Evolutionary conservation across 2,797 vertebrate genomes (phyloP).

Genomic region (Epinephelus awoara): DNA sequence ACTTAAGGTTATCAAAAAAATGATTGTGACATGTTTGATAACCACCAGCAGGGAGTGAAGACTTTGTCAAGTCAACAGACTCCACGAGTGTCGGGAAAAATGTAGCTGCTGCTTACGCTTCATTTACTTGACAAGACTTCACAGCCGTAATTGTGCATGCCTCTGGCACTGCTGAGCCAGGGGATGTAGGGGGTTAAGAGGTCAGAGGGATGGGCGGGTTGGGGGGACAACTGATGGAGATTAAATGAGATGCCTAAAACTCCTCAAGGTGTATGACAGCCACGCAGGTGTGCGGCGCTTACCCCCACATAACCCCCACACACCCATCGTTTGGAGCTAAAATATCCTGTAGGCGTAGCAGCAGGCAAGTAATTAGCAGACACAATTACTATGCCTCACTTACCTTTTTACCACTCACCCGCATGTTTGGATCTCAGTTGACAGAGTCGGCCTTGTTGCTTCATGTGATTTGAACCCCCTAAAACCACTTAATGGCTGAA

Average conservation of each 20-base stretch:
- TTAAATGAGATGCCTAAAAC: constrained; percentile 70
- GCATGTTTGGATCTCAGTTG: constrained; percentile 43
- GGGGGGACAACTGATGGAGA: constrained; percentile 58
- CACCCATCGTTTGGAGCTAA: constrained; percentile 55
- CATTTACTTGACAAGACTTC: constrained; percentile 73
- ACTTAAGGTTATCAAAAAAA: constrained; percentile 12
- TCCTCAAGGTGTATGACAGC: constrained; percentile 61
- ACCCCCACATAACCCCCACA: constrained; percentile 62
- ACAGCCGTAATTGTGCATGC: constrained; percentile 65
- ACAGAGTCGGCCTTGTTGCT: constrained; percentile 42
- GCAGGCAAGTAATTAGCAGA: constrained; percentile 69
- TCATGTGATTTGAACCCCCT: constrained; percentile 13
- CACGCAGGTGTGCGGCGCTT: constrained; percentile 78
- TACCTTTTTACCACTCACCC: constrained; percentile 50
- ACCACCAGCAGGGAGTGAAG: constrained; percentile 28
- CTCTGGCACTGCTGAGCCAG: constrained; percentile 69
- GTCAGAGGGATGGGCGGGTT: constrained; percentile 62
- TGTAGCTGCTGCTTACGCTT: constrained; percentile 51
- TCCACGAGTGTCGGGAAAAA: constrained; percentile 50
- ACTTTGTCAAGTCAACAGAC: constrained; percentile 30
- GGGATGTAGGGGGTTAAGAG: constrained; percentile 70
- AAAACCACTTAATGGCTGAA: constrained; percentile 20
- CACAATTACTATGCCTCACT: constrained; percentile 69
- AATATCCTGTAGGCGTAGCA: constrained; percentile 63
- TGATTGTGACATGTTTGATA: constrained; percentile 38